phyloP scores from a whole-genome alignment of 2,797 vertebrate genomes.

The Coreius guichenoti region DNA sequence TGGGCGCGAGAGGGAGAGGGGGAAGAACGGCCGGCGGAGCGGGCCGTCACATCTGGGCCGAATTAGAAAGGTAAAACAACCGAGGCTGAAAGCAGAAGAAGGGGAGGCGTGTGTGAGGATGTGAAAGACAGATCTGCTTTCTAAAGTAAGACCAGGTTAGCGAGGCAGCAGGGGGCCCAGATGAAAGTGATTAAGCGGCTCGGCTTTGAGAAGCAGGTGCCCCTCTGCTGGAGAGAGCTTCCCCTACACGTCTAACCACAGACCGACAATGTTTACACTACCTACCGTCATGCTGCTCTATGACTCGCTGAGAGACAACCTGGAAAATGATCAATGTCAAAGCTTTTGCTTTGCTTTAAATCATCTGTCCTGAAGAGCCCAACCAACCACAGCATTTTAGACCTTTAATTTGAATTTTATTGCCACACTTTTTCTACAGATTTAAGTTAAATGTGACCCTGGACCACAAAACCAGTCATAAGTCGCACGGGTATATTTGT shows the following conservation, averaged over 20 bases:
- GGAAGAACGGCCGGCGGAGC: constrained; percentile 72
- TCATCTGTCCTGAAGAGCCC: constrained; percentile 58
- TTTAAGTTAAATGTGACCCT: background rate
- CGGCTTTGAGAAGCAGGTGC: constrained; percentile 83
- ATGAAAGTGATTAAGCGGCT: constrained; percentile 88
- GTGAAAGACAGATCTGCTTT: constrained; percentile 80
- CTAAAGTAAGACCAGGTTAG: constrained; percentile 84
- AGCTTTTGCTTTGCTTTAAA: constrained; percentile 40
- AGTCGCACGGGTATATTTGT: too few relatives aligned
- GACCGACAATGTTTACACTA: constrained; percentile 30
- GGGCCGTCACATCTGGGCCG: constrained; percentile 80
- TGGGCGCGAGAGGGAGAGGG: constrained; percentile 76
- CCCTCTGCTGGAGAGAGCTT: constrained; percentile 61
- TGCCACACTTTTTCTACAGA: background rate
- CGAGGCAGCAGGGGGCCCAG: constrained; percentile 81
- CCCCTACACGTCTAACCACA: constrained; percentile 48
- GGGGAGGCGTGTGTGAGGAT: constrained; percentile 76
- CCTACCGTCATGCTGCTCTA: constrained; percentile 50
- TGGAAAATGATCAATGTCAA: constrained; percentile 49
- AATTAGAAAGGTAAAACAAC: constrained; percentile 90
- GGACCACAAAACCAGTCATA: too few relatives aligned
- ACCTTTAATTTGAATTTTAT: background rate
- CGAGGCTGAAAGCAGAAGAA: constrained; percentile 77
- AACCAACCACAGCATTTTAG: background rate
- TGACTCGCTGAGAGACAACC: constrained; percentile 48